Evolutionary conservation across 2,888 invertebrate species (phyloP), one percentile per base, ranked within the genome.

Genomic region (Drosophila anceps): DNA sequence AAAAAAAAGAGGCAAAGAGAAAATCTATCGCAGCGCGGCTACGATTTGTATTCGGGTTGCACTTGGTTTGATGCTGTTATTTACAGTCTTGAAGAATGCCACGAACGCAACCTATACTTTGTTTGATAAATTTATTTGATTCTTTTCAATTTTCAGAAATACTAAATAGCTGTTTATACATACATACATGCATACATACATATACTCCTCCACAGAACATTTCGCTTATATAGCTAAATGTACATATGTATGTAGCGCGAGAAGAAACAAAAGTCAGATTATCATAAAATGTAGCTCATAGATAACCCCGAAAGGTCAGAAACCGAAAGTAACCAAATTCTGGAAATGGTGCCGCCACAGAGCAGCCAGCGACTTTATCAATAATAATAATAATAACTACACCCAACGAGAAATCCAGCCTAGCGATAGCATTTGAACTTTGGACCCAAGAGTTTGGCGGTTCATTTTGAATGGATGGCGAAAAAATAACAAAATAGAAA

Each of bases 71-170:
- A 51, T 46, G 59, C 70, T 59, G 59, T 58, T 50, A 59, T 69
- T 51, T 63, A 74, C 61, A 65, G 48, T 69, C 48, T 54, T 55
- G 31, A 64, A 65, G 64, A 79, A 63, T 76, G 75, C 76, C 79
- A 79, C 69, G 75, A 66, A 79, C 59, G 31, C 75, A 79, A 50
- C 79, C 35, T 43, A 65, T 50, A 61, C 51, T 63, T 48, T 37
- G 51, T 43, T 55, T 66, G 44, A 20, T 20, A 43, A 50, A 39
- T 44, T 37, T 29, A 12, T 10, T 27, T 43, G 31, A n/a, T 20
- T n/a, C n/a, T n/a, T 6, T 29, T 29, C 7, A 27, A 24, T 24
- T 3, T 24, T 24, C 24, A 9, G 18, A 31, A 20, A 41, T 20
- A 27, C 24, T 37, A 0, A 1, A 15, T 27, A 24, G 24, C 5